Evolutionary conservation across 2,113 vertebrate genomes (phyloP).

Genomic region (Sterrhoptilus dennistouni): DNA sequence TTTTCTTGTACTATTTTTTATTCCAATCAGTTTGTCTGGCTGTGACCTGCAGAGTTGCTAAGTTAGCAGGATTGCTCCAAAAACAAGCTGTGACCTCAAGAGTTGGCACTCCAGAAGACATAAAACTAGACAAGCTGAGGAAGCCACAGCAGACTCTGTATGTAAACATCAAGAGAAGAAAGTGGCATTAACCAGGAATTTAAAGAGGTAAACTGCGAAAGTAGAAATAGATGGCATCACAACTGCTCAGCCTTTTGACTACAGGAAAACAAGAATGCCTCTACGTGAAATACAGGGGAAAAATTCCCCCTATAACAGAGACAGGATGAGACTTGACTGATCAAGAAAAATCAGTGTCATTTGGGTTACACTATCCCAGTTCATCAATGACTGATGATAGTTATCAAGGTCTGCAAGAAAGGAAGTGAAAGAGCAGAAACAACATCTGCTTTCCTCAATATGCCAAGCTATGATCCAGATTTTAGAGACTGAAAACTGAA

Average conservation of each 20-base stretch:
- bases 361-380: neutral
- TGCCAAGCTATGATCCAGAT: neutral
- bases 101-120: neutral
- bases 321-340: neutral
- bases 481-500: neutral
- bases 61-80: neutral
- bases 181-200: neutral
- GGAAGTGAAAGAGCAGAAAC: neutral
- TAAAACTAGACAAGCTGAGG: neutral
- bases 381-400: fast-evolving
- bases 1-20: neutral
- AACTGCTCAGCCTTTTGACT: neutral
- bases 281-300: neutral
- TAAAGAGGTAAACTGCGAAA: neutral
- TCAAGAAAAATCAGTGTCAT: neutral
- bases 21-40: neutral
- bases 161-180: neutral
- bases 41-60: neutral
- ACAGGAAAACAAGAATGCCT: neutral
- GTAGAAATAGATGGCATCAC: neutral
- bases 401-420: neutral
- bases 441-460: neutral
- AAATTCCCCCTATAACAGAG: neutral
- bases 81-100: neutral
- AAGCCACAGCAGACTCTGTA: neutral